phyloP scores from a whole-genome alignment of 2,797 vertebrate genomes.

The Anas bernieri region DNA sequence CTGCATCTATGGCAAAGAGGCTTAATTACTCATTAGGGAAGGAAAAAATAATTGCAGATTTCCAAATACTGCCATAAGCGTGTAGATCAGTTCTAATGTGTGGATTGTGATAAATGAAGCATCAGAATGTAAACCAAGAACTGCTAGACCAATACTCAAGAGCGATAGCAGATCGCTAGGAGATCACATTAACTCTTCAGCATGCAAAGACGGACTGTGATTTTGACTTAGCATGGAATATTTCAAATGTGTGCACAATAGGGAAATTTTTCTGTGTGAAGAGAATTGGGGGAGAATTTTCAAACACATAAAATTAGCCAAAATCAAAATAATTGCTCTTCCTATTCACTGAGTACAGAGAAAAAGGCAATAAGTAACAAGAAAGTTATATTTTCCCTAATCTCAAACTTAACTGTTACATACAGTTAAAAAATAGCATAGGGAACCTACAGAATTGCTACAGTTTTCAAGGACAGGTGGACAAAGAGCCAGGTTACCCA shows the following conservation, averaged over 20 bases:
- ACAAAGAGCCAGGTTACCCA: background rate
- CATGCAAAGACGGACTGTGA: background rate
- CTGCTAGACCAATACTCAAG: background rate
- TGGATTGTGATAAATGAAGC: slow-evolving; percentile 18
- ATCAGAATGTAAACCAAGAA: slow-evolving; percentile 30
- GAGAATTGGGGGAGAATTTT: background rate
- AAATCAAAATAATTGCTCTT: slow-evolving; percentile 47
- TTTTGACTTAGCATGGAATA: background rate
- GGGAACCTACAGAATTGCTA: background rate
- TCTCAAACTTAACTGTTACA: background rate
- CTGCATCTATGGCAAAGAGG: background rate
- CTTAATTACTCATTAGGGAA: background rate
- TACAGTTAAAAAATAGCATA: background rate
- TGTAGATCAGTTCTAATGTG: slow-evolving; percentile 20
- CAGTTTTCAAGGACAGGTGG: background rate
- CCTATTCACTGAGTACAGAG: background rate
- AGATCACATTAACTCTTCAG: background rate
- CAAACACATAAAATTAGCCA: slow-evolving; percentile 26
- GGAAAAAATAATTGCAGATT: background rate
- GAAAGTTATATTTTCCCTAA: background rate
- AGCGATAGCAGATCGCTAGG: background rate
- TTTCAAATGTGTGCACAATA: background rate
- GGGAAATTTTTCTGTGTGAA: background rate
- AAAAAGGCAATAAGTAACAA: background rate
- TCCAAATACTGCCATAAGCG: background rate